Percentiles rank a stretch among this genome's conserved stretches.
These are phyloP conservation scores for Drosophila nigrodunni DNA, from an alignment of 1,140 invertebrate species.

Conservation along the genomic window DNA sequence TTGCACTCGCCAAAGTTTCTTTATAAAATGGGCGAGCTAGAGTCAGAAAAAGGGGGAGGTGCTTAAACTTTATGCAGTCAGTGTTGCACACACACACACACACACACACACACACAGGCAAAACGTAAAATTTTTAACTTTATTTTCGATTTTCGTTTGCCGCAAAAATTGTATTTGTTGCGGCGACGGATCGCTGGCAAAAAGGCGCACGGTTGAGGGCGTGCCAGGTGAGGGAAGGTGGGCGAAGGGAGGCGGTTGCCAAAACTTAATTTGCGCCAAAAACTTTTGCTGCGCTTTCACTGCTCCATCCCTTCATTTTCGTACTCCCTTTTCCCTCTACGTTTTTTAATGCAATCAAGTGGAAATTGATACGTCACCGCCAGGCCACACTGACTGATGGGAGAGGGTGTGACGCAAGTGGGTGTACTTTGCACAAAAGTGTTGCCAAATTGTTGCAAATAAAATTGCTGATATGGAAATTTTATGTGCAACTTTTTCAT, in stretches of 20 bases:
- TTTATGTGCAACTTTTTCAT: slow-evolving; percentile 67
- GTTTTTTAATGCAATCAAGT: slow-evolving; percentile 79
- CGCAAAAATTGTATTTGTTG: slow-evolving; percentile 81
- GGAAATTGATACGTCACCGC: slow-evolving; percentile 81
- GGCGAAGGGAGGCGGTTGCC: slow-evolving; percentile 3
- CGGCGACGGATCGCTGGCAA: slow-evolving; percentile 15
- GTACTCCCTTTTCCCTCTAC: slow-evolving; percentile 1
- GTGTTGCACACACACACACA: slow-evolving; percentile 14
- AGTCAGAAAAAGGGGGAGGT: slow-evolving; percentile 32
- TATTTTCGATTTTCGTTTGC: slow-evolving; percentile 83
- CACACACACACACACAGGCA: slow-evolving; percentile 24
- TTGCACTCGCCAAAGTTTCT: slow-evolving; percentile 71
- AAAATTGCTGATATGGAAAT: slow-evolving; percentile 82
- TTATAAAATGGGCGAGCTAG: neutral
- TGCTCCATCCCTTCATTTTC: neutral
- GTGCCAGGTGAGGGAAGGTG: neutral
- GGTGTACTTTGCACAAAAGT: slow-evolving; percentile 52
- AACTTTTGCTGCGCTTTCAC: slow-evolving; percentile 47
- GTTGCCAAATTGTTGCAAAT: slow-evolving; percentile 82
- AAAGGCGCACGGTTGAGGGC: neutral
- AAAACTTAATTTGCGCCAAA: slow-evolving; percentile 79
- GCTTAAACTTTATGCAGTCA: neutral
- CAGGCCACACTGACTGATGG: slow-evolving; percentile 31
- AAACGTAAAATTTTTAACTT: slow-evolving; percentile 79
- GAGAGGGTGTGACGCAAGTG: neutral